phyloP scores from a whole-genome alignment of 1,140 invertebrate genomes.

The Thaumatotibia leucotreta region DNA sequence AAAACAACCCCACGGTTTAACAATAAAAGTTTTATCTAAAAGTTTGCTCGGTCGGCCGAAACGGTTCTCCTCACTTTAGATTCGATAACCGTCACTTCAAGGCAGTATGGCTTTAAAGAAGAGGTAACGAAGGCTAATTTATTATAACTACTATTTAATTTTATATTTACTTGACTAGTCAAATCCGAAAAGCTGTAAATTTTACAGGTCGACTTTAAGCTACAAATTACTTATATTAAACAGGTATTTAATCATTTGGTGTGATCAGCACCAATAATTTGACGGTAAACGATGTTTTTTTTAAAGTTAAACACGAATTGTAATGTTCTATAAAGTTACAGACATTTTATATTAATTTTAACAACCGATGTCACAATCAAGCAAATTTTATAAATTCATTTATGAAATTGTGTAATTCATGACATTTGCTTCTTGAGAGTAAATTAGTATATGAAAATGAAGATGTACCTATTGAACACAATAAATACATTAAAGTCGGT shows the following conservation, averaged over 20 bases:
- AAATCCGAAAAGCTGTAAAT: neutral
- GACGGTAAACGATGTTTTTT: neutral
- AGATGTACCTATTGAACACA: neutral
- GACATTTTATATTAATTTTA: neutral
- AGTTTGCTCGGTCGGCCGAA: neutral
- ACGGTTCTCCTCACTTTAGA: neutral
- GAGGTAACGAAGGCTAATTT: neutral
- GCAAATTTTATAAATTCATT: neutral
- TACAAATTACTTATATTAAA: neutral
- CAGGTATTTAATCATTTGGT: neutral
- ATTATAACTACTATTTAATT: neutral
- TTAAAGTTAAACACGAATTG: neutral
- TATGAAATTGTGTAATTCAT: neutral
- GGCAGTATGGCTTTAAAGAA: neutral
- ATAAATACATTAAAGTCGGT: neutral
- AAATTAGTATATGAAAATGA: neutral
- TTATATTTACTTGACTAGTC: neutral
- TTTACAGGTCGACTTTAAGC: neutral
- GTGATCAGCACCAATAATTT: neutral
- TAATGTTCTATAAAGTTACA: neutral
- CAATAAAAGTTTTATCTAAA: neutral
- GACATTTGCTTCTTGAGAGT: no score
- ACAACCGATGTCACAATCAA: neutral
- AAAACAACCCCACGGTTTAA: neutral
- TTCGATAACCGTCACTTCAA: neutral